Evolutionary conservation across 2,113 vertebrate genomes (phyloP).

Genomic region (Naja naja): DNA sequence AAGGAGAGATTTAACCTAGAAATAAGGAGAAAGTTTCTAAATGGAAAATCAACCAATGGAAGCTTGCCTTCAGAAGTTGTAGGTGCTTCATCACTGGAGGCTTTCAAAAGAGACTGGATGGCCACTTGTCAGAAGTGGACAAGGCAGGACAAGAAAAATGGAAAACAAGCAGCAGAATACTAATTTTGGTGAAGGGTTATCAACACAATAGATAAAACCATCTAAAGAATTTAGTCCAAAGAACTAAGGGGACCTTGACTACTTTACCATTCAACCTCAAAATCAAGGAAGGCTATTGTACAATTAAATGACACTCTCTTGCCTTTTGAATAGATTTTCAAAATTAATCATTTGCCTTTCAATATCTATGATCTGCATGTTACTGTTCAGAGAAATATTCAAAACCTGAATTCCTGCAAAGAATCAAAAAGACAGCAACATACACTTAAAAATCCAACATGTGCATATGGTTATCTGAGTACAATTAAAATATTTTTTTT

Average conservation of each 20-base stretch:
- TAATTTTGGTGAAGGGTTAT: neutral
- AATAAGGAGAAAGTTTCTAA: too few relatives aligned
- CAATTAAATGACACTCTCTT: neutral
- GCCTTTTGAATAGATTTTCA: neutral
- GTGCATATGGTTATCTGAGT: neutral
- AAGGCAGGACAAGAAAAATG: too few relatives aligned
- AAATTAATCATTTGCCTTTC: neutral
- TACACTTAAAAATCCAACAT: neutral
- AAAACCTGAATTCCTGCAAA: neutral
- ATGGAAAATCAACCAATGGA: too few relatives aligned
- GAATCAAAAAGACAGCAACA: neutral
- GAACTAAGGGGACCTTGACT: neutral
- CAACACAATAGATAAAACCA: neutral
- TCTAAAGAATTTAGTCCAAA: neutral
- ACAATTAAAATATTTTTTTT: neutral
- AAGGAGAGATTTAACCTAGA: too few relatives aligned
- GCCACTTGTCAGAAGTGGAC: too few relatives aligned
- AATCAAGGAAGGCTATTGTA: neutral
- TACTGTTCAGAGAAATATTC: neutral
- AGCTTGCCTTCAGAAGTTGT: too few relatives aligned
- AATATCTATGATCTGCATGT: neutral
- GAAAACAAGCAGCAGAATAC: too few relatives aligned
- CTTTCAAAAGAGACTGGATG: too few relatives aligned
- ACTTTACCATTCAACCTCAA: neutral
- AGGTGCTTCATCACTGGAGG: too few relatives aligned